These are phyloP conservation scores for Mixornis gularis DNA, from an alignment of 2,113 vertebrate species.

Conservation along the genomic window DNA sequence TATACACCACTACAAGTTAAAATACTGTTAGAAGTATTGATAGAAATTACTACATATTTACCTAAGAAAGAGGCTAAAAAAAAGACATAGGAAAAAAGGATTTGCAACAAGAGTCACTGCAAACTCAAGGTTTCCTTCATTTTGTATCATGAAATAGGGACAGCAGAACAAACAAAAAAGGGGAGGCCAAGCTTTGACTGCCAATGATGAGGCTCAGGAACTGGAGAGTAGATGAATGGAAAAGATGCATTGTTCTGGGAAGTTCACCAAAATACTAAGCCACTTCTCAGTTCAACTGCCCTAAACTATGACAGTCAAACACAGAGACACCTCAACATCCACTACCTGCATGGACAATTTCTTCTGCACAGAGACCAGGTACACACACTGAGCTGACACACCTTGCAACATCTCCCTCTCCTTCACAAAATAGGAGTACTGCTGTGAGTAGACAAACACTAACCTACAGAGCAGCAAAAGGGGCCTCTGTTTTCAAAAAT, in stretches of 20 bases:
- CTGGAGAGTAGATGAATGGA: neutral
- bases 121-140: neutral
- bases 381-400: neutral
- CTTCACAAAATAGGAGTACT: neutral
- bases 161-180: neutral
- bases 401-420: neutral
- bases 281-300: neutral
- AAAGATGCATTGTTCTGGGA: neutral
- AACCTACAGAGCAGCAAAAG: neutral
- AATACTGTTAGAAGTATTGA: neutral
- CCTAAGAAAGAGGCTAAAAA: neutral
- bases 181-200: neutral
- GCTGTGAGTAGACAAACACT: neutral
- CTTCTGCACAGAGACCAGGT: neutral
- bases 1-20: fast-evolving
- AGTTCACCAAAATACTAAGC: neutral
- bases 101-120: neutral
- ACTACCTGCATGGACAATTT: neutral
- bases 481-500: neutral
- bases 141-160: neutral
- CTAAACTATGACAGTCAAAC: neutral
- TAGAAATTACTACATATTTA: neutral
- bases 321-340: neutral
- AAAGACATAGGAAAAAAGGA: neutral
- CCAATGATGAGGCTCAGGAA: neutral